A percentile compares a stretch with the other conserved stretches of the same genome.
phyloP scores from a whole-genome alignment of 2,113 vertebrate species.

The Vulpes vulpes region DNA sequence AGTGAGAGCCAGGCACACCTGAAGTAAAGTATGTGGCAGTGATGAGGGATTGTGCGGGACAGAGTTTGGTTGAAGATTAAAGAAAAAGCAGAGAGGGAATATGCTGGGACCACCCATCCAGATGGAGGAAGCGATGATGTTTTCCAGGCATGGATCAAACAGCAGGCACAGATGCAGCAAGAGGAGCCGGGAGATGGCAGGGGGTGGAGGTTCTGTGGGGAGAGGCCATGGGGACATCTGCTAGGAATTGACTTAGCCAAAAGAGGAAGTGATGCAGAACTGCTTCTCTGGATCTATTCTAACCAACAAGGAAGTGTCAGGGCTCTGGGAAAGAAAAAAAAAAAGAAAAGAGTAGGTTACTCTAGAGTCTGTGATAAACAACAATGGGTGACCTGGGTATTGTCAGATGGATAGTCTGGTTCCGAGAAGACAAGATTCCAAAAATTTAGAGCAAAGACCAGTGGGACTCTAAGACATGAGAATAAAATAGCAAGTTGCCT shows the following conservation, averaged over 20 bases:
- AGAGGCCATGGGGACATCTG: slow-evolving; percentile 9
- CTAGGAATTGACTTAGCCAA: not conserved
- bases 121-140: not conserved
- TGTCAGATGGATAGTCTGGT: not conserved
- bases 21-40: not conserved
- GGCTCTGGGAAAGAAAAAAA: not conserved
- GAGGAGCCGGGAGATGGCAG: not conserved
- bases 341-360: not conserved
- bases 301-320: slow-evolving; percentile 15
- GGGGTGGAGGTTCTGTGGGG: not conserved
- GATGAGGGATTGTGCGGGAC: not conserved
- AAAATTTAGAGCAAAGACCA: not conserved
- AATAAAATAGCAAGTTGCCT: not conserved
- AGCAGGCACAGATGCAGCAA: not conserved
- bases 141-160: slow-evolving; percentile 56
- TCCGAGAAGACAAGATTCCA: not conserved
- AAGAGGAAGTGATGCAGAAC: not conserved
- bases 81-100: not conserved
- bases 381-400: not conserved
- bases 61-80: not conserved
- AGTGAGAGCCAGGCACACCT: not conserved
- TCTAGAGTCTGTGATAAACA: not conserved
- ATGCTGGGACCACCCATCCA: slow-evolving; percentile 34
- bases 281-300: slow-evolving; percentile 36
- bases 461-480: too few species aligned